Evolutionary conservation across 1,140 invertebrate genomes (phyloP), one percentile per base, ranked within the genome.

Genomic region (Euura lappo): DNA sequence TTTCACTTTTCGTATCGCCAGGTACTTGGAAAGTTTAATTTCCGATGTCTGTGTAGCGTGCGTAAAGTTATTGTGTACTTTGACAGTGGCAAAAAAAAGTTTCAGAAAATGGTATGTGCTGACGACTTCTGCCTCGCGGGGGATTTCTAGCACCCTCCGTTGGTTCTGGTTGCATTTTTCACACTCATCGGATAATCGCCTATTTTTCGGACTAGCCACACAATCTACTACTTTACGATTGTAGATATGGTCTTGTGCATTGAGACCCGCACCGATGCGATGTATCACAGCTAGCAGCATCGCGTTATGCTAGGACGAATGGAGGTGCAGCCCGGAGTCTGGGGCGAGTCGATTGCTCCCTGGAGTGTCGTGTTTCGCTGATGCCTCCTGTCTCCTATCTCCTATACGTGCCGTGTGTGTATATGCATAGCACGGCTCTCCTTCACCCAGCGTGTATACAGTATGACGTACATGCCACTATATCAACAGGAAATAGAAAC

Each of bases 351-450:
- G 6, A 60, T 60, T 11, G 51, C 51, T n/a, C 51, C 51, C 51
- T n/a, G 6, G 51, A 60, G 51, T 11, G 51, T 60, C 51, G 51
- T 60, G 51, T 60, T 60, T 2, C 51, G 51, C 13, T 60, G 51
- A 60, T 60, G 51, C 13, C 51, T 60, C 51, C 51, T 60, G 47
- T 51, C 47, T 51, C 47, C 47, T 60, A n/a, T 60, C 51, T 60
- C 51, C 51, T 60, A 60, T 60, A n/a, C 3, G 13, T n/a, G 51
- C 13, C 51, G 51, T 60, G 51, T 60, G 8, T 60, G 51, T 60
- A n/a, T 60, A 60, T n/a, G 13, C 51, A n/a, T 3, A 60, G 13
- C 13, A 60, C 6, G 2, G 13, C 13, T 8, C 5, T 8, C 8
- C 6, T 11, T 60, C 8, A 11, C 8, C 51, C 3, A 60, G 51